Evolutionary conservation across 2,888 invertebrate genomes (phyloP), one percentile per base, ranked within the genome.

Genomic region (Papilio protenor): DNA sequence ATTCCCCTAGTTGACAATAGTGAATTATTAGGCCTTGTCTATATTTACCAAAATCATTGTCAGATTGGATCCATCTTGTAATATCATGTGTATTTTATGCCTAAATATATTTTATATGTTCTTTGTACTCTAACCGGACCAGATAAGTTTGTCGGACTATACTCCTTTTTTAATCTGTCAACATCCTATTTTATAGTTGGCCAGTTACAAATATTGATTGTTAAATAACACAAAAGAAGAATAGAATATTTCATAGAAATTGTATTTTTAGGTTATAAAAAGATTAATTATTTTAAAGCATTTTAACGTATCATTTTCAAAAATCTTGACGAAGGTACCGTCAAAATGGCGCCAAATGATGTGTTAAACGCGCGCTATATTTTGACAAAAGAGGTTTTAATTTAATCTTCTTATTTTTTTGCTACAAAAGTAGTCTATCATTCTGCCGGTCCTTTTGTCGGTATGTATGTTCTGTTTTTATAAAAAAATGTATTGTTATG

Each of bases 311-410:
- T 77, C 77, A 52, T 49, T 59, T 59, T 10, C 12, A 23, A 74
- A 49, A 45, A 78, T 78, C 78, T 75, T 52, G 75, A 71, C 52
- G 55, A 55, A 49, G 78, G 52, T 71, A 16, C 1, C n/a, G 47
- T 73, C 73, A 73, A 81, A 85, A 87, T 88, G 91, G 92, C 91
- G 92, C 91, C 91, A 88, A 89, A 79, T 87, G 87, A 84, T 82
- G 90, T 91, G 92, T 92, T 89, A 92, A 91, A 90, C 82, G 87
- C 87, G 85, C 80, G 85, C 84, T 81, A 83, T 90, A 87, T 90
- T 90, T 87, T 89, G 89, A 91, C 90, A 90, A 92, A 90, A 83
- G 87, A 88, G 87, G 88, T 89, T 89, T 89, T 87, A 84, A 82
- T 85, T 76, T 88, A 89, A 89, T 89, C 89, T 85, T 82, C 86